phyloP scores from a whole-genome alignment of 2,113 vertebrate genomes.

The Callocephalon fimbriatum region DNA sequence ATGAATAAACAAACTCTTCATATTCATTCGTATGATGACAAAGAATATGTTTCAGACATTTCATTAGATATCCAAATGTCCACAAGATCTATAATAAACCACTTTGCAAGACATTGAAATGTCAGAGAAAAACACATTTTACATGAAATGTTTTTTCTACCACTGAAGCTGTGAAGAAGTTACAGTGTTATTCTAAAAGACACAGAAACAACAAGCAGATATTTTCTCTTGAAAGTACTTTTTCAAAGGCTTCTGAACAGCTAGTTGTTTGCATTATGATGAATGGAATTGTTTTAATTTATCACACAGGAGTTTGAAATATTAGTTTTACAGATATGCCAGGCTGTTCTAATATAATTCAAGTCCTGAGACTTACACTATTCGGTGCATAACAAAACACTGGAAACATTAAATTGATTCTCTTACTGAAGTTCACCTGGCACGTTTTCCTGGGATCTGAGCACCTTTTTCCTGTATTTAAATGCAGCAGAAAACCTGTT shows the following conservation, averaged over 20 bases:
- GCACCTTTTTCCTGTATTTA: not conserved
- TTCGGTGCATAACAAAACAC: not conserved
- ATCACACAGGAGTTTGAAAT: slow-evolving; percentile 18
- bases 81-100: slow-evolving; percentile 77
- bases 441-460: not conserved
- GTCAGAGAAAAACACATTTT: slow-evolving; percentile 71
- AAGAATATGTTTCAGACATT: slow-evolving; percentile 75
- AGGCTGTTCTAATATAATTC: not conserved
- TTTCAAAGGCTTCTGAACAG: slow-evolving; percentile 62
- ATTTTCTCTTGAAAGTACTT: slow-evolving; percentile 74
- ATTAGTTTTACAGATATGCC: slow-evolving; percentile 44
- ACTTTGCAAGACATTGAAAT: slow-evolving; percentile 74
- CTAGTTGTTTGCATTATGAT: slow-evolving; percentile 29
- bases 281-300: slow-evolving; percentile 64
- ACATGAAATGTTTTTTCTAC: slow-evolving; percentile 40
- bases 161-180: slow-evolving; percentile 63
- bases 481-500: not conserved
- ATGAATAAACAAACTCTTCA: slow-evolving; percentile 66
- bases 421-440: not conserved
- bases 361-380: not conserved
- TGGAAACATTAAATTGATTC: not conserved
- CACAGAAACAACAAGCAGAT: slow-evolving; percentile 55
- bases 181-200: slow-evolving; percentile 31
- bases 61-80: slow-evolving; percentile 81
- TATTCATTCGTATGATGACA: slow-evolving; percentile 50